Percentiles rank a stretch among this genome's conserved stretches.
Evolutionary conservation across 2,113 vertebrate genomes (phyloP).

Genomic region (Prionailurus bengalensis): DNA sequence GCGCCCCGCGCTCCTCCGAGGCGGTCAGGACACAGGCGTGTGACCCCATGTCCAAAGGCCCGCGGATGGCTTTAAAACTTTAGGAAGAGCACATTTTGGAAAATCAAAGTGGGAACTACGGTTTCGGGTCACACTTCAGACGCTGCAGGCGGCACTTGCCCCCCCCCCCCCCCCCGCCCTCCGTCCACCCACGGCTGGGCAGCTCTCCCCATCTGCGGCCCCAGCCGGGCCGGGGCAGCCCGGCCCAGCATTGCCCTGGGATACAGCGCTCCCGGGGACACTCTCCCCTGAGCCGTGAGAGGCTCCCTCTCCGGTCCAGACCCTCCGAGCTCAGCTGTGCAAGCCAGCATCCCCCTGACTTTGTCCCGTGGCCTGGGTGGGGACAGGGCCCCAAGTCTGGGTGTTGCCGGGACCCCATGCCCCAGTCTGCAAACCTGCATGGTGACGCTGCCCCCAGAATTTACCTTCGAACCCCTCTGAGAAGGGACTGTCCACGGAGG

Average conservation of each 20-base stretch:
- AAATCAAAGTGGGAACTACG: background rate
- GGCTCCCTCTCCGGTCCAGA: background rate
- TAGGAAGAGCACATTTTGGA: background rate
- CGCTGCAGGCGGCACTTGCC: accelerated
- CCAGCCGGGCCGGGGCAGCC: background rate
- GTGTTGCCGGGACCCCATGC: accelerated
- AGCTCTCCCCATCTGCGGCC: background rate
- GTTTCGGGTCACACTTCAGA: background rate
- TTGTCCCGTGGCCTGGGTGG: accelerated
- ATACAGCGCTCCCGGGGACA: accelerated
- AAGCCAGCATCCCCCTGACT: background rate
- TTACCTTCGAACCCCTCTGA: background rate
- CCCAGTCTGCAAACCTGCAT: accelerated
- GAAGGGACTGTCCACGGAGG: accelerated
- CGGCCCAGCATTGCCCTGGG: accelerated
- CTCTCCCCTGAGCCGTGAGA: background rate
- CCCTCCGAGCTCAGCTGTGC: too few relatives aligned
- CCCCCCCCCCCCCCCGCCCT: accelerated
- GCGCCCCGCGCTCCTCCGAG: accelerated
- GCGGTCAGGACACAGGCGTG: accelerated
- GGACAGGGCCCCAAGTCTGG: background rate
- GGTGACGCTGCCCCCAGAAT: background rate
- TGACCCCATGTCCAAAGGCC: background rate
- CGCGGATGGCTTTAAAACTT: too few relatives aligned
- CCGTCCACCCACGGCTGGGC: accelerated